Evolutionary conservation across 2,888 invertebrate genomes (phyloP).

Genomic region (Deroplatys truncata): DNA sequence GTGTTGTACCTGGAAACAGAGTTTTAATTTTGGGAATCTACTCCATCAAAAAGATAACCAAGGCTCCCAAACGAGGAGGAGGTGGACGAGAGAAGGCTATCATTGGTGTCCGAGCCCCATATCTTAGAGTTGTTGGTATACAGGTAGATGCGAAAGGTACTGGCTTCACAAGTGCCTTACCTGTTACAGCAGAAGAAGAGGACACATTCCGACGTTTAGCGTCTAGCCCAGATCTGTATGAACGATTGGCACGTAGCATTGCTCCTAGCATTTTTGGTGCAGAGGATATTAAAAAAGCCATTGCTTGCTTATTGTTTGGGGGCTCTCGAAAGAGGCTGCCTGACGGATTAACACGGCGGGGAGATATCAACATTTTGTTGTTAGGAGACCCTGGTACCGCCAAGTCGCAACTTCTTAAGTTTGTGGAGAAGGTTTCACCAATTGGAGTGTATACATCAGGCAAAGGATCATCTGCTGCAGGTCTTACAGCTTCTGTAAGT

Average conservation of each 20-base stretch:
- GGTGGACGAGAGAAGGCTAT: slow-evolving; percentile 72
- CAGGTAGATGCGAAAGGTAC: slow-evolving; percentile 77
- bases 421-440: slow-evolving; percentile 91
- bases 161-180: slow-evolving; percentile 48
- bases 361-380: slow-evolving; percentile 92
- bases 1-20: slow-evolving; percentile 92
- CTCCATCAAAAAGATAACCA: slow-evolving; percentile 86
- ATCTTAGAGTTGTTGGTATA: slow-evolving; percentile 91
- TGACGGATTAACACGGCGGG: slow-evolving; percentile 91
- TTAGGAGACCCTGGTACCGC: slow-evolving; percentile 99
- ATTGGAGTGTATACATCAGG: slow-evolving; percentile 97
- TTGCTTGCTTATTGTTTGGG: slow-evolving; percentile 91
- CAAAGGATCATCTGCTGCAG: slow-evolving; percentile 99
- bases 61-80: slow-evolving; percentile 45
- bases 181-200: slow-evolving; percentile 66
- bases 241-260: slow-evolving; percentile 81
- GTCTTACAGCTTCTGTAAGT: slow-evolving; percentile 95
- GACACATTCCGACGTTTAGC: slow-evolving; percentile 81
- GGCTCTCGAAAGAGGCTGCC: slow-evolving; percentile 86
- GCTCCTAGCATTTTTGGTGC: slow-evolving; percentile 97
- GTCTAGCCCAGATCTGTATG: slow-evolving; percentile 80
- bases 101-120: slow-evolving; percentile 90
- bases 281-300: slow-evolving; percentile 93
- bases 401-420: slow-evolving; percentile 96
- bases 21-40: slow-evolving; percentile 92